phyloP scores from a whole-genome alignment of 2,888 invertebrate genomes.

The Drosophila niveifrons region DNA sequence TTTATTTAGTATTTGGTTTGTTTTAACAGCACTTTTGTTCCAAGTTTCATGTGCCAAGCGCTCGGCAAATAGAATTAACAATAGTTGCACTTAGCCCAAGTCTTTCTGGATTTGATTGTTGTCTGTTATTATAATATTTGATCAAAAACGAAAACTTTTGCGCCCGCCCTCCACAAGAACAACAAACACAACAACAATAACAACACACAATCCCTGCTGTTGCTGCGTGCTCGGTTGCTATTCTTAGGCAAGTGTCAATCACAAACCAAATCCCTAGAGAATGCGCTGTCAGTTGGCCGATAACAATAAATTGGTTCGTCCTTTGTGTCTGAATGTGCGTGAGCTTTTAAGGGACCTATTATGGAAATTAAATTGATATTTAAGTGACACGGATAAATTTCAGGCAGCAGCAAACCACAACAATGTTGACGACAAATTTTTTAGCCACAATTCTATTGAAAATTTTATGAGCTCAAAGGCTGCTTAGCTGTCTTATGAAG shows the following conservation, averaged over 20 bases:
- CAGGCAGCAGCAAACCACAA: constrained; percentile 39
- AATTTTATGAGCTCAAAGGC: constrained; percentile 75
- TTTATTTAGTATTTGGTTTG: constrained; percentile 45
- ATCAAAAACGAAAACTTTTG: constrained; percentile 57
- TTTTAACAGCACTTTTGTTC: constrained; percentile 52
- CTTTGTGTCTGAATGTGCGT: constrained; percentile 25
- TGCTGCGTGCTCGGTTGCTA: constrained; percentile 31
- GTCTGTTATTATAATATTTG: constrained; percentile 63
- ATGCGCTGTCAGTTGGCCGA: constrained; percentile 62
- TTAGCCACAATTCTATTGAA: constrained; percentile 68
- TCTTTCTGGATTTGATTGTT: constrained; percentile 49
- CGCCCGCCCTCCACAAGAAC: not conserved
- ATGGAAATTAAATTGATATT: constrained; percentile 83
- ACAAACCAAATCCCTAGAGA: constrained; percentile 64
- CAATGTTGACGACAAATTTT: constrained; percentile 74
- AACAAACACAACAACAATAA: not conserved
- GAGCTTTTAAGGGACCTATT: constrained; percentile 64
- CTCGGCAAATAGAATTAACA: constrained; percentile 75
- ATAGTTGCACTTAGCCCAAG: constrained; percentile 64
- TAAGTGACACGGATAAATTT: constrained; percentile 79
- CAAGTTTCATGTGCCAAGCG: constrained; percentile 60
- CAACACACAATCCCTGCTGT: not conserved
- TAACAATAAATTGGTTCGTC: constrained; percentile 69
- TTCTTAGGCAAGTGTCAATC: constrained; percentile 75
- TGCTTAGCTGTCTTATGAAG: constrained; percentile 45